phyloP scores from a whole-genome alignment of 2,797 vertebrate species.

The Eulemur albifrons region DNA sequence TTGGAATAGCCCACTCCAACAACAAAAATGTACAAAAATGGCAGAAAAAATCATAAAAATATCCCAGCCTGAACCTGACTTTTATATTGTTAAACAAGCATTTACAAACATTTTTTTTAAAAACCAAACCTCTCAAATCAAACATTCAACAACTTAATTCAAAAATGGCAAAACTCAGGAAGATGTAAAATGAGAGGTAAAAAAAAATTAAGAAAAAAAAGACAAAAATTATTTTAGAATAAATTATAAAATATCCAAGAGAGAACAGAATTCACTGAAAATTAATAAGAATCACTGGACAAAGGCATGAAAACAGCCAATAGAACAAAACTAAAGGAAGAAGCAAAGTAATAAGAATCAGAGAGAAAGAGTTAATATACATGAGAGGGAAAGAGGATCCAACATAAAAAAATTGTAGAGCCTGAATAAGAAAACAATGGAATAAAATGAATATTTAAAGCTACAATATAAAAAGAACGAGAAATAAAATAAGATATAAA shows the following conservation, averaged over 20 bases:
- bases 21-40: background rate
- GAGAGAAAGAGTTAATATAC: background rate
- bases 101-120: background rate
- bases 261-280: background rate
- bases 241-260: background rate
- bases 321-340: slow-evolving; percentile 2
- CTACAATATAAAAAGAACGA: background rate
- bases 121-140: background rate
- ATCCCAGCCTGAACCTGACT: background rate
- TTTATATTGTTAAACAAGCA: background rate
- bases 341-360: background rate
- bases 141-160: background rate
- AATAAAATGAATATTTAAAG: slow-evolving; percentile 19
- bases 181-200: background rate
- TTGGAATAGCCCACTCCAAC: background rate
- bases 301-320: background rate
- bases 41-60: background rate
- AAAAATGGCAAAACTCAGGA: background rate
- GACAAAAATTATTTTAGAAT: background rate
- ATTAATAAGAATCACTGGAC: background rate
- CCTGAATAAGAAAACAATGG: background rate
- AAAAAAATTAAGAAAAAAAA: background rate
- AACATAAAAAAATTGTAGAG: background rate
- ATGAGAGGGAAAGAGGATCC: background rate
- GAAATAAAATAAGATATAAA: background rate